Conservation (phyloP, 2,888 invertebrate species). For the Drosophila kanekoi region DNA sequence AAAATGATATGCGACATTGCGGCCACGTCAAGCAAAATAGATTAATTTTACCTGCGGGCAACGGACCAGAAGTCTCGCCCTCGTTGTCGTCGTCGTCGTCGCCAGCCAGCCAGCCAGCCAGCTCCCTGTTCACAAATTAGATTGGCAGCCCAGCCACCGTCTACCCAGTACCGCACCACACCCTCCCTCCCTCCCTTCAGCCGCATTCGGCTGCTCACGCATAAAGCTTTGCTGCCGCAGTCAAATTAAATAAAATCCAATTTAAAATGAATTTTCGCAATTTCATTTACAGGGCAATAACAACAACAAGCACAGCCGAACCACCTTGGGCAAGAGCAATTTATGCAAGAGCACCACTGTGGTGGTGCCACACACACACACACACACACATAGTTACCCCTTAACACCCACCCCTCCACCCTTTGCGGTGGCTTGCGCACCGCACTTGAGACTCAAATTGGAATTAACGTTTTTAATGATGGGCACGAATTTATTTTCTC, state of each 20-base stretch:
- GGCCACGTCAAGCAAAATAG: constrained; percentile 77
- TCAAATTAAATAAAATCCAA: constrained; percentile 81
- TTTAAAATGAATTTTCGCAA: constrained; percentile 80
- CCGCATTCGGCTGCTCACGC: constrained; percentile 17
- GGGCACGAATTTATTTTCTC: constrained; percentile 50
- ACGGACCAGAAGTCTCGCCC: constrained; percentile 60
- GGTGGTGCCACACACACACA: background rate
- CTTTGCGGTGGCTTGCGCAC: constrained; percentile 19
- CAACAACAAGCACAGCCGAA: constrained; percentile 32
- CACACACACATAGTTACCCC: background rate
- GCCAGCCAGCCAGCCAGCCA: background rate
- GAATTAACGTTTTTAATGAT: constrained; percentile 83
- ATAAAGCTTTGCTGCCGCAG: constrained; percentile 60
- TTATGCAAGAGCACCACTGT: constrained; percentile 57
- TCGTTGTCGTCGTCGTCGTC: background rate
- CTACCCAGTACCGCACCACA: background rate
- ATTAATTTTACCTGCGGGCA: constrained; percentile 77
- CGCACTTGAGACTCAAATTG: constrained; percentile 71
- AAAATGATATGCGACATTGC: constrained; percentile 77
- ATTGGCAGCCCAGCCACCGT: constrained; percentile 45
- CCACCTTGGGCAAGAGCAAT: constrained; percentile 55
- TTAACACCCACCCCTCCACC: background rate
- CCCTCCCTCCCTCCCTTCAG: constrained; percentile 1
- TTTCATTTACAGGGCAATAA: constrained; percentile 69
- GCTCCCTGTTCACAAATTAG: constrained; percentile 53